Base-by-base conservation (phyloP, 2,888 invertebrate genomes). In the Hydroisotoma schaefferi region DNA sequence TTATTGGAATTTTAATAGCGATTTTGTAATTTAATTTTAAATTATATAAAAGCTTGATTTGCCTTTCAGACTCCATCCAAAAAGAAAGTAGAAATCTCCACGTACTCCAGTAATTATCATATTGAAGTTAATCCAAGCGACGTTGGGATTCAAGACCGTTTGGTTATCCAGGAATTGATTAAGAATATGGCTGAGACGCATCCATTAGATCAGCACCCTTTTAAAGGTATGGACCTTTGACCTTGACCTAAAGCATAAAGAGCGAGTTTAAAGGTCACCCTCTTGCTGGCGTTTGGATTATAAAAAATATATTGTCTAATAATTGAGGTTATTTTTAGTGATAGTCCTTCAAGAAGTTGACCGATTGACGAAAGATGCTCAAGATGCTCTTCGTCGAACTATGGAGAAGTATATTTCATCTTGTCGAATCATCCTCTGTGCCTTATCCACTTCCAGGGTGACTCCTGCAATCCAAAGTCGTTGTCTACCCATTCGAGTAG, bases 341-440 rank as follows among this genome's bases (percentile, higher is more conserved):
- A 89, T 99, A 18, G 84, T 99, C 10, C 78, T 99, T 59, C 92
- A 91, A 56, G 97, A 98, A 77, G 97, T 94, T 0, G 98, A 99
- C 76, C 86, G 88, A 64, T 80, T 99, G 40, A 90, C 94, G 0
- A 94, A 91, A 77, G 98, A 99, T 80, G 99, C 99, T 0, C 99
- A 99, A 76, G 97, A 99, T 78, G 98, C 97, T 0, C 80, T 99
- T 52, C 85, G 99, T 71, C 84, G 99, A 47, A 99, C 99, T 0
- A 99, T 99, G 99, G 99, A 99, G 78, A 99, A 99, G 76, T 99
- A 99, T 78, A 88, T 94, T 57, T 81, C 88, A 18, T 94, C 94
- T 2, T 99, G 98, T 76, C 85, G 98, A 18, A 81, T 98, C 3
- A 93, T 99, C 73, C 82, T 99, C 0, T 91, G 93, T 73, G 91